Evolutionary conservation across 2,888 invertebrate genomes (phyloP).

Genomic region (Cataglyphis albicans): DNA sequence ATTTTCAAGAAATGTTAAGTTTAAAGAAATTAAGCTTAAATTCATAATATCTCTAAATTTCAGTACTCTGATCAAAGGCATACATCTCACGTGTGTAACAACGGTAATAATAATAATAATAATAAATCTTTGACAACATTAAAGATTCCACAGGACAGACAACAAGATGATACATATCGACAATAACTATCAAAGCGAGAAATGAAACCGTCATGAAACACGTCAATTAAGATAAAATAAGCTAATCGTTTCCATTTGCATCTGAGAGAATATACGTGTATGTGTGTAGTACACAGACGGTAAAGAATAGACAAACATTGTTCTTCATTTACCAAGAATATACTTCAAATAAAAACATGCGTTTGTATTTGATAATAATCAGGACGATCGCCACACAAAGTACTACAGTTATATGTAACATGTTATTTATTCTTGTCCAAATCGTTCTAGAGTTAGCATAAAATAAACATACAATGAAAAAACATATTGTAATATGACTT

Average conservation of each 20-base stretch:
- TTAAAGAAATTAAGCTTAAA: neutral
- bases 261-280: neutral
- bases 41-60: neutral
- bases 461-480: neutral
- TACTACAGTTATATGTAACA: neutral
- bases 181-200: conserved; percentile 28
- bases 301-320: neutral
- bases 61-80: neutral
- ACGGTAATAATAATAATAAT: neutral
- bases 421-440: conserved; percentile 21
- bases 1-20: neutral
- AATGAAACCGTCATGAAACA: conserved; percentile 16
- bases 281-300: neutral
- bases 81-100: neutral
- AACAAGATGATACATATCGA: neutral
- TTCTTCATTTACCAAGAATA: neutral
- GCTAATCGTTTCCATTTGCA: conserved; percentile 7
- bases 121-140: neutral
- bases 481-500: neutral
- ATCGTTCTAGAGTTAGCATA: neutral
- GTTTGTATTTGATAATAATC: conserved; percentile 19
- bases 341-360: conserved; percentile 34
- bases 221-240: conserved; percentile 14
- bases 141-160: neutral
- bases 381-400: conserved; percentile 7